phyloP scores from a whole-genome alignment of 2,888 invertebrate genomes.

The Hypomecis atomaria region DNA sequence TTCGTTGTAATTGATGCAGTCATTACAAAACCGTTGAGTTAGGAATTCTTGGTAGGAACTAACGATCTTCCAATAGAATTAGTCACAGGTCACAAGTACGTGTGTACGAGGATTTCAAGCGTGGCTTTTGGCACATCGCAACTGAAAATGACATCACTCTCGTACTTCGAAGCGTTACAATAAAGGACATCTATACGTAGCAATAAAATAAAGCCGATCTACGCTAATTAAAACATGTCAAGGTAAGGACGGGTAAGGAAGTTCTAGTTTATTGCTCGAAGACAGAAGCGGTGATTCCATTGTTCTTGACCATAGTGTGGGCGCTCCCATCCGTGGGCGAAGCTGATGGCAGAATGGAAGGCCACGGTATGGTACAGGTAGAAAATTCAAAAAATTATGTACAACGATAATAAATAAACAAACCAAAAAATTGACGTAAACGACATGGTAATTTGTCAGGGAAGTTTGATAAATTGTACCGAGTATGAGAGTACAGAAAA shows the following conservation, averaged over 20 bases:
- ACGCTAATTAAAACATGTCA: conserved; percentile 28
- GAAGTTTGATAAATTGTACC: no score
- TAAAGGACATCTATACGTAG: conserved; percentile 7
- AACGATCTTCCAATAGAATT: conserved; percentile 1
- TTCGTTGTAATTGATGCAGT: conserved; percentile 1
- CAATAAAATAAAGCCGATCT: conserved; percentile 22
- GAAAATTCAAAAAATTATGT: neutral
- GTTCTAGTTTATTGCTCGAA: conserved; percentile 25
- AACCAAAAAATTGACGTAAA: no score
- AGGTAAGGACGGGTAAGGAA: conserved; percentile 28
- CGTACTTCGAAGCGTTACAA: neutral
- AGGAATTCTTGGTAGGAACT: neutral
- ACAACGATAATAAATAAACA: no score
- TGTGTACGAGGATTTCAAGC: neutral
- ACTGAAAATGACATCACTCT: conserved; percentile 13
- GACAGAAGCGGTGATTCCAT: conserved; percentile 46
- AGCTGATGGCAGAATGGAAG: conserved; percentile 57
- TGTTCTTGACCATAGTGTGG: conserved; percentile 58
- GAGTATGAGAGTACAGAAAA: no score
- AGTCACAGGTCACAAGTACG: neutral
- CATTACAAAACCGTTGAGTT: neutral
- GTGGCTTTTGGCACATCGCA: conserved; percentile 9
- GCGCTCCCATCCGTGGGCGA: conserved; percentile 68
- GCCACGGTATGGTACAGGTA: conserved; percentile 41
- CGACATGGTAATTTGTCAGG: no score